A percentile compares a stretch with the other conserved stretches of the same genome.
Conservation (phyloP, 2,888 invertebrate species). For the Cloeon dipterum region DNA sequence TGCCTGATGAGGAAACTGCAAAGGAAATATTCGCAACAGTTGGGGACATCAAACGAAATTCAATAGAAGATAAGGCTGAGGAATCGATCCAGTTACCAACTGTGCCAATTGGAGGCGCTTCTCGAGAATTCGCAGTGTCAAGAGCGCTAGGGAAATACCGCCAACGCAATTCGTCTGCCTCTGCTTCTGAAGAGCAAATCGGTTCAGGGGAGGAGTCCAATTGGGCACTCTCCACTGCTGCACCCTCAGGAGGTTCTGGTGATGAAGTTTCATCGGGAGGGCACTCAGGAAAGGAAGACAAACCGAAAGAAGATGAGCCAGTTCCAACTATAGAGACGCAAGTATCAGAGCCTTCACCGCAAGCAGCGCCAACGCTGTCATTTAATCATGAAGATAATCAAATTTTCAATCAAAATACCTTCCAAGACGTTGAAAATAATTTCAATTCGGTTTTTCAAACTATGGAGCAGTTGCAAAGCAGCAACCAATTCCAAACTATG, state of each 20-base stretch:
- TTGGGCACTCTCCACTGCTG: not conserved
- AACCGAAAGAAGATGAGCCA: not conserved
- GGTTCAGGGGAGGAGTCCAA: conserved; percentile 16
- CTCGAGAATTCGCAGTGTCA: conserved; percentile 67
- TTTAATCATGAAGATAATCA: not conserved
- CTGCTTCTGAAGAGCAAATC: conserved; percentile 39
- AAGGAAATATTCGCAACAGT: conserved; percentile 44
- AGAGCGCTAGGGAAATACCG: conserved; percentile 59
- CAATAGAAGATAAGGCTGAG: conserved; percentile 20
- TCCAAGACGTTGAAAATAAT: not conserved
- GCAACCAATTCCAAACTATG: not conserved
- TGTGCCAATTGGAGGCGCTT: conserved; percentile 34
- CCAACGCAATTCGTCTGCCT: conserved; percentile 43
- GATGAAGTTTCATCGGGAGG: not conserved
- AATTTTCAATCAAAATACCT: not conserved
- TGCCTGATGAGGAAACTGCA: conserved; percentile 31
- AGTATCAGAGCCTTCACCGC: not conserved
- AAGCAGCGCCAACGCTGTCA: not conserved
- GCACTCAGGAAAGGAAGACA: not conserved
- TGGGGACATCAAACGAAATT: conserved; percentile 43
- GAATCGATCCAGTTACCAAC: conserved; percentile 22
- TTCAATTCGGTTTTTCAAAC: not conserved
- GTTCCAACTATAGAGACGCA: not conserved
- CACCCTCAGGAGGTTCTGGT: not conserved
- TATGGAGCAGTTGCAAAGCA: not conserved